These are phyloP conservation scores for Drosophila anomalata DNA, from an alignment of 2,888 invertebrate species.

Conservation along the genomic window DNA sequence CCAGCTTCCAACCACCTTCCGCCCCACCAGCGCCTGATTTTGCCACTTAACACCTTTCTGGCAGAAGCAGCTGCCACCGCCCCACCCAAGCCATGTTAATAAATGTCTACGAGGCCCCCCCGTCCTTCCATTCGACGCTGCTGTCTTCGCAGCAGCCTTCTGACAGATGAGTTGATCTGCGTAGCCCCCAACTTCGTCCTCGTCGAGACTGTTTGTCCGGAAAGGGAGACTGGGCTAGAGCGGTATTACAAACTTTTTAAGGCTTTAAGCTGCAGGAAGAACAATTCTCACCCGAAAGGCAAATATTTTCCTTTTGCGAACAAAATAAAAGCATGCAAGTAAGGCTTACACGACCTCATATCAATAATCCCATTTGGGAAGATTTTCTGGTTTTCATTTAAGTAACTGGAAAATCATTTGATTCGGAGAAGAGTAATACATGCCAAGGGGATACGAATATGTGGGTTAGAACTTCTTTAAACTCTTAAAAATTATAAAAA, in stretches of 20 bases:
- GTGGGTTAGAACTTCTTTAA: no score
- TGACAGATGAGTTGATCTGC: conserved; percentile 66
- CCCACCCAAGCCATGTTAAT: conserved; percentile 71
- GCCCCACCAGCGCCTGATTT: not conserved
- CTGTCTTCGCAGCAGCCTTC: conserved; percentile 25
- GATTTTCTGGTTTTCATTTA: conserved; percentile 27
- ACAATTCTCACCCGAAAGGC: conserved; percentile 33
- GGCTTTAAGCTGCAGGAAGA: conserved; percentile 56
- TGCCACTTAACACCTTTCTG: conserved; percentile 36
- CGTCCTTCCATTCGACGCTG: no score
- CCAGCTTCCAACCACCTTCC: not conserved
- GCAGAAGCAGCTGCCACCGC: conserved; percentile 21
- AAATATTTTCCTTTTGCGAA: conserved; percentile 36
- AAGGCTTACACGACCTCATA: conserved; percentile 60
- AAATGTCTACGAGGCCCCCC: conserved; percentile 45
- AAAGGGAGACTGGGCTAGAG: not conserved
- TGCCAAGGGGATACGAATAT: no score
- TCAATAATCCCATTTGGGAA: conserved; percentile 70
- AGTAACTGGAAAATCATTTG: conserved; percentile 31
- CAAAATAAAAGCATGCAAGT: conserved; percentile 15
- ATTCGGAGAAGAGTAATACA: not conserved
- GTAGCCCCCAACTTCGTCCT: conserved; percentile 26
- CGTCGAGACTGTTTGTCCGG: conserved; percentile 6
- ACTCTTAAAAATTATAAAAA: no score
- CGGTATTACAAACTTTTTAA: conserved; percentile 67